Evolutionary conservation across 2,888 invertebrate species (phyloP).

Genomic region (Platycnemis pennipes): DNA sequence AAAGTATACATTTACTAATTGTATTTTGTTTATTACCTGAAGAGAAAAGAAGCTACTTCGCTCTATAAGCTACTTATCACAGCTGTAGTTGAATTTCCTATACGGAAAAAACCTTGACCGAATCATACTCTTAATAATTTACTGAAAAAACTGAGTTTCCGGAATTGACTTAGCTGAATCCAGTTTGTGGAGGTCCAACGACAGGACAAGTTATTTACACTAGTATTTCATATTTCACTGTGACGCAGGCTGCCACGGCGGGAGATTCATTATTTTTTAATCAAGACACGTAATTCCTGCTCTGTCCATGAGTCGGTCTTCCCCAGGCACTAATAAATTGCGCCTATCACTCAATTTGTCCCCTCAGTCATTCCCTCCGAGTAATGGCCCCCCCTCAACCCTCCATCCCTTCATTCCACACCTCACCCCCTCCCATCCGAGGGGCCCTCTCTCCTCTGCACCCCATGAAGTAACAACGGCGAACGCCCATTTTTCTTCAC

Average conservation of each 20-base stretch:
- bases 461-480: too few species aligned
- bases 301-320: background rate
- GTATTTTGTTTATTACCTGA: too few species aligned
- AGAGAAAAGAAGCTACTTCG: too few species aligned
- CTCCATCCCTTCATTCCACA: background rate
- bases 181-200: background rate
- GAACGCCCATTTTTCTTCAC: background rate
- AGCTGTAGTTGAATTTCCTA: too few species aligned
- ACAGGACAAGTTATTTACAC: background rate
- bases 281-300: background rate
- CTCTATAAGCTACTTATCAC: too few species aligned
- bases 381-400: background rate
- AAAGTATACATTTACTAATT: too few species aligned
- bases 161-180: background rate
- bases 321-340: background rate
- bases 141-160: background rate
- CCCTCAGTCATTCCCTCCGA: background rate
- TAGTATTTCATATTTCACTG: too few species aligned
- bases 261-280: background rate
- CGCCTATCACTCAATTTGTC: background rate
- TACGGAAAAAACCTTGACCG: too few species aligned
- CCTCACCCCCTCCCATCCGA: background rate
- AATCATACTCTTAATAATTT: too few species aligned
- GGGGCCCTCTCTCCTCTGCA: background rate
- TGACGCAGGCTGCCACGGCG: background rate